Conservation (phyloP, 2,888 invertebrate species). For the Subacronicta megacephala region DNA sequence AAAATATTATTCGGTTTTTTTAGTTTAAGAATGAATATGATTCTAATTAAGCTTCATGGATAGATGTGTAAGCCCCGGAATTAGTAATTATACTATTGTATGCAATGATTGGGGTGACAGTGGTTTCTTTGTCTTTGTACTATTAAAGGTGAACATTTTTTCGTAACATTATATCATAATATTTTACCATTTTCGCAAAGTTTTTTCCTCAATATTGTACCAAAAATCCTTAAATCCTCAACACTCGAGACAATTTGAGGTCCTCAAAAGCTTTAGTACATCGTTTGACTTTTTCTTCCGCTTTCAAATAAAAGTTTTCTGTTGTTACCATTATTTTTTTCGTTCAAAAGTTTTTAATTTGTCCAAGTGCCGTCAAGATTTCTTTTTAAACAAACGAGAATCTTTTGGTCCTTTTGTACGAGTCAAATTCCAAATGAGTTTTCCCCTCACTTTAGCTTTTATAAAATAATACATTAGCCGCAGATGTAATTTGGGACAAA, state of each 20-base stretch:
- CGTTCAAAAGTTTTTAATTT: constrained; percentile 56
- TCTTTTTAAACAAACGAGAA: constrained; percentile 57
- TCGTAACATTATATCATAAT: constrained; percentile 5
- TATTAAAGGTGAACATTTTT: neutral
- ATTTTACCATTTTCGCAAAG: constrained; percentile 15
- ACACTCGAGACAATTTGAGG: constrained; percentile 54
- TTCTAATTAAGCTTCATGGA: no score
- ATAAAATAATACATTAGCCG: constrained; percentile 56
- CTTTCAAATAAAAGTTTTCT: constrained; percentile 53
- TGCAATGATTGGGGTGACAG: no score
- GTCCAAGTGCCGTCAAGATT: constrained; percentile 60
- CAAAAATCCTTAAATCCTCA: constrained; percentile 37
- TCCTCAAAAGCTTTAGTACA: constrained; percentile 49
- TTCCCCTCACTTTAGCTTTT: constrained; percentile 52
- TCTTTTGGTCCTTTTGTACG: constrained; percentile 48
- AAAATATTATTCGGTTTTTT: no score
- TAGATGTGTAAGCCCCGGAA: no score
- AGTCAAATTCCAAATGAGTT: constrained; percentile 58
- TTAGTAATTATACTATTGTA: no score
- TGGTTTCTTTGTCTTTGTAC: neutral
- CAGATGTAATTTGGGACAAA: constrained; percentile 43
- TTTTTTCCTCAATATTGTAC: constrained; percentile 37
- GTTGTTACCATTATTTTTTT: constrained; percentile 53
- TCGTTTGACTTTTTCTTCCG: constrained; percentile 52
- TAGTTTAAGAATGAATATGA: no score